Evolutionary conservation across 2,113 vertebrate species (phyloP), one percentile per base, ranked within the genome.

Genomic region (Tamias sibiricus): DNA sequence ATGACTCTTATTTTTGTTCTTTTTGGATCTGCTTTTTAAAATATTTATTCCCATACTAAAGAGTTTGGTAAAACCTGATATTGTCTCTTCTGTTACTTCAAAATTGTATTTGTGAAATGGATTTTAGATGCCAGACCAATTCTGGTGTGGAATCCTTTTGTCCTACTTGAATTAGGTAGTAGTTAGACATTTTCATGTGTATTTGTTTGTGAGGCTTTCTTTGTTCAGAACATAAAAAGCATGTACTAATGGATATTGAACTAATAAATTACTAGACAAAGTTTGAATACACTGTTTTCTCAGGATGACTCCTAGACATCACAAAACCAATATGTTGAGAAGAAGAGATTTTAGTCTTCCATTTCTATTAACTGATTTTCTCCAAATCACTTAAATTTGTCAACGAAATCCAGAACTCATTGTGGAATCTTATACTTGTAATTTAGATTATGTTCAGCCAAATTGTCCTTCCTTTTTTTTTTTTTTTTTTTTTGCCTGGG

Each of bases 141-240:
- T 97, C 88, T 77, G 64, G 14, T 90, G 69, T 75, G 35, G 13
- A 81, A 59, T 88, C 9, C 20, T 68, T 87, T 57, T 6, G 30
- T 66, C 37, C 19, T 83, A 13, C 30, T 74, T 94, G 84, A 87
- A 86, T 49, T 77, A 49, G 49, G 28, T 79, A 79, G 69, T 88
- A 81, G 44, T 77, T 59, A 77, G 37, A 44, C 14, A 89, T 89
- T 79, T 95, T 95, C 28, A 76, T 68, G 35, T 35, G 82, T 76
- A 14, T n/a, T 87, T 76, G 6, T 49, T 49, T 47, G 22, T 91
- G 47, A 79, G 68, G 24, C n/a, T 91, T 69, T 81, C 26, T 97
- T 96, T 30, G 52, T 90, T 96, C n/a, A 79, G 49, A 91, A 49
- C 10, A 30, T 92, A 47, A 76, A 83, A 93, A 57, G 54, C 44